phyloP scores from a whole-genome alignment of 2,888 invertebrate species.

The Alsophila aescularia region DNA sequence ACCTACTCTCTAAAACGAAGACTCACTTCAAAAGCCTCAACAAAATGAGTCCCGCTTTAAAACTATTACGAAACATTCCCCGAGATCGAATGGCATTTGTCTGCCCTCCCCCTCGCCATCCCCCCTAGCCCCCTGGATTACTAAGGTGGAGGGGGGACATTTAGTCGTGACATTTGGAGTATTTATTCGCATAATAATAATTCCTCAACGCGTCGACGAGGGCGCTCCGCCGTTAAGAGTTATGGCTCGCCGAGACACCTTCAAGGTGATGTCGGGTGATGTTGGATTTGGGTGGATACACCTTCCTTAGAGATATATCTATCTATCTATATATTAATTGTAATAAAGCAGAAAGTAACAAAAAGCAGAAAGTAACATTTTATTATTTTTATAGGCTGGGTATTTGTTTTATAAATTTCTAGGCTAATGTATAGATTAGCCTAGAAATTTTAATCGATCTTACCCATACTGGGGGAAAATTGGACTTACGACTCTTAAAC shows the following conservation, averaged over 20 bases:
- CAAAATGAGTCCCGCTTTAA: slow-evolving; percentile 24
- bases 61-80: slow-evolving; percentile 35
- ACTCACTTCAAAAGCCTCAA: slow-evolving; percentile 18
- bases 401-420: too few relatives aligned
- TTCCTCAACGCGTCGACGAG: slow-evolving; percentile 81
- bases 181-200: slow-evolving; percentile 88
- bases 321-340: too few relatives aligned
- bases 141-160: slow-evolving; percentile 74
- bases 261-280: slow-evolving; percentile 64
- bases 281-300: slow-evolving; percentile 55
- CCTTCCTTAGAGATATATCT: slow-evolving; percentile 13
- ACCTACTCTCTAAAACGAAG: too few relatives aligned
- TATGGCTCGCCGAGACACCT: slow-evolving; percentile 79
- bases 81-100: slow-evolving; percentile 30
- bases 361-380: too few relatives aligned
- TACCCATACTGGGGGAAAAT: too few relatives aligned
- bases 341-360: too few relatives aligned
- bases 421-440: too few relatives aligned
- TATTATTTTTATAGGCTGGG: too few relatives aligned
- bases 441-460: too few relatives aligned
- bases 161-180: slow-evolving; percentile 87
- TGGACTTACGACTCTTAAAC: too few relatives aligned
- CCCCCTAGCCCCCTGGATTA: slow-evolving; percentile 57
- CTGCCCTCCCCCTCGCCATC: slow-evolving; percentile 4
- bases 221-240: slow-evolving; percentile 76